phyloP scores from a whole-genome alignment of 2,888 invertebrate species.

The Acanthosepion esculentum region DNA sequence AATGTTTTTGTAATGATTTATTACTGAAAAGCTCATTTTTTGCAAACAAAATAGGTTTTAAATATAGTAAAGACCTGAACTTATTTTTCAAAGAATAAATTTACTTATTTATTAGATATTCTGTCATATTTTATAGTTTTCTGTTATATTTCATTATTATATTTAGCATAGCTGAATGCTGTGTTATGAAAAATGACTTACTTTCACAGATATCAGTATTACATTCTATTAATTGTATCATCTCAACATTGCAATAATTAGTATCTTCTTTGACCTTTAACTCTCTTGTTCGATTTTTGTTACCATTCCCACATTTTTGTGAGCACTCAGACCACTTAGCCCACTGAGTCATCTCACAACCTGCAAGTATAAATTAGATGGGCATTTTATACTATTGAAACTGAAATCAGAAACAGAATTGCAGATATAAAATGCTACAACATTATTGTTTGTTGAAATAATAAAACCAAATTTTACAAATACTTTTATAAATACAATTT shows the following conservation, averaged over 20 bases:
- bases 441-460: no score
- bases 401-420: neutral
- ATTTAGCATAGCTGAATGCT: neutral
- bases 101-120: no score
- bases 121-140: no score
- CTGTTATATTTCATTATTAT: no score
- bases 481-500: no score
- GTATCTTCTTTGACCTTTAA: neutral
- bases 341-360: constrained; percentile 52
- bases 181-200: neutral
- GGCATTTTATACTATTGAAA: neutral
- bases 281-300: neutral
- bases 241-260: neutral
- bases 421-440: no score
- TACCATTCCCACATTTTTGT: constrained; percentile 51
- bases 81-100: no score
- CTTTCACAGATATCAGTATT: neutral
- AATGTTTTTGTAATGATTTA: no score
- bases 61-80: no score
- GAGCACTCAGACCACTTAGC: constrained; percentile 50
- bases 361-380: constrained; percentile 46
- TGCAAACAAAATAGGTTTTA: no score
- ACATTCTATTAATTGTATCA: neutral
- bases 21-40: no score
- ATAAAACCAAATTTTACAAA: no score